Base-by-base conservation (phyloP, 1,140 invertebrate species). In the Ericerus pela region DNA sequence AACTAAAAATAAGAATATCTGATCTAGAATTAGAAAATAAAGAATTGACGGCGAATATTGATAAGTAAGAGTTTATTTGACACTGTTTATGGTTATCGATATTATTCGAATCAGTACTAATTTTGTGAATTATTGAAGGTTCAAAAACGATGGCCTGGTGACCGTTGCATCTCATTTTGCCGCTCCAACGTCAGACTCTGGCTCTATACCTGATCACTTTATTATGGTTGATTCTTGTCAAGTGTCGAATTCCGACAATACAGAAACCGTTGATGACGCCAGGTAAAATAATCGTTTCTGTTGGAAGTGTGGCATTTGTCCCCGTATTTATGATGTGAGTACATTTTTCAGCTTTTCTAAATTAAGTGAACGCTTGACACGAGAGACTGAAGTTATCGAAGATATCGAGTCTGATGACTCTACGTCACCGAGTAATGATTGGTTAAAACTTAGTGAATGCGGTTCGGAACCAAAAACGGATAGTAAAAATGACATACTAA, bases 1-100 rank as follows among this genome's bases (percentile, higher is more conserved):
- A 43, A 22, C n/a, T 56, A n/a, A 22, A 38, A 4, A 12, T 28
- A 4, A 20, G 38, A 56, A 56, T 56, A 47, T 20, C n/a, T 38
- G 41, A 41, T 37, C 43, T 70, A 60, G 62, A 62, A 54, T 64
- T 70, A 57, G 66, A 69, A 59, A 69, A 74, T 55, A 73, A 74
- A 36, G 65, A 75, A 54, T 60, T 69, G 54, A 64, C 69, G 51
- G 62, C 62, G 2, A 16, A 37, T 12, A 30, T 62, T 31, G 58
- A 57, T 54, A 41, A 55, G 60, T 59, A 55, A 30, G 29, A 56
- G 16, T 31, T 26, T 27, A 24, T 36, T 29, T 29, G n/a, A 30
- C 27, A 53, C n/a, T 38, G 16, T 18, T n/a, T n/a, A n/a, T n/a
- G n/a, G n/a, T n/a, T n/a, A 41, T 6, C n/a, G 4, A 16, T 8